Evolutionary conservation across 2,888 invertebrate genomes (phyloP), one percentile per base, ranked within the genome.

Genomic region (Eulithis prunata): DNA sequence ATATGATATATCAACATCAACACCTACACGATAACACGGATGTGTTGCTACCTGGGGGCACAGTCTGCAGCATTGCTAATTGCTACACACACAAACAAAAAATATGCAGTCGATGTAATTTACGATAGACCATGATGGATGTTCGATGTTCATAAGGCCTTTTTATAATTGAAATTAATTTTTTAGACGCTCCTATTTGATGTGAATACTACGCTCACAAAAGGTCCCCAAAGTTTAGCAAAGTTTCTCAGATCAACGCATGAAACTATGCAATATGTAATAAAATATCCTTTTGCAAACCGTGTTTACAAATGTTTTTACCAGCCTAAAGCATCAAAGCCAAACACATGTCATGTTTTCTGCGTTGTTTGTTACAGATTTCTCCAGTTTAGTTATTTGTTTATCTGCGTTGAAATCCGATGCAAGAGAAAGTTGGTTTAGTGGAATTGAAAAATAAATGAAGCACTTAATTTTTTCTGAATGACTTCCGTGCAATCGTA

Each of bases 21-120:
- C 21, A 21, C 21, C 21, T 21, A 21, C 58, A 54, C 53, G 57
- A 63, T 57, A 57, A 41, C 63, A 54, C 63, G 63, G 63, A 63
- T 57, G 32, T 56, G 55, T 56, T 45, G 47, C 53, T 56, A 53
- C 8, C 8, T 13, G 14, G 38, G 8, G 41, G 7, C 51, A 56
- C 13, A 14, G 56, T 51, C 10, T 59, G 13, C 14, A 52, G 13
- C 14, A 32, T 14, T 62, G 49, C 38, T 46, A 46, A 32, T 14
- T 62, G 49, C 38, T 46, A 46, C 52, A 57, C 14, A 57, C 46
- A 8, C 21, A 32, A 32, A 32, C 21, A 32, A 32, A 32, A 32
- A 32, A 32, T 32, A 32, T 32, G 6, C 32, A 32, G 4, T 32
- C 32, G 32, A 32, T 32, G 32, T 32, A 32, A 32, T 32, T 32